These are phyloP conservation scores for Aplochiton taeniatus DNA, from an alignment of 2,797 vertebrate genomes.

Conservation along the genomic window DNA sequence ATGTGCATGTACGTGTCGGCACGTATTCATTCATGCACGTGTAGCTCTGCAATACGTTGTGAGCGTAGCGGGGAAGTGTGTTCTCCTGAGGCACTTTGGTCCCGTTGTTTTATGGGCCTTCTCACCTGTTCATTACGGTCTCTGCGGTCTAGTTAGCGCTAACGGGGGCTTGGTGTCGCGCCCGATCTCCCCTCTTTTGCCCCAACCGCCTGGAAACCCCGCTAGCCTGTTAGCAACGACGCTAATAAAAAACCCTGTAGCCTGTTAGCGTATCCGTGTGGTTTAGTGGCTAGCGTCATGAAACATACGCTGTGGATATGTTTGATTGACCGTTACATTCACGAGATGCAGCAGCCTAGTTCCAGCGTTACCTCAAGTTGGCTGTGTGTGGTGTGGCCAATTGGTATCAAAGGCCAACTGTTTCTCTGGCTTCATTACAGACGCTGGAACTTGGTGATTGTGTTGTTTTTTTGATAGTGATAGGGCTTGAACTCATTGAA, in stretches of 20 bases:
- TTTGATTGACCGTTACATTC: conserved; percentile 24
- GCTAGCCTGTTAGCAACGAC: not conserved
- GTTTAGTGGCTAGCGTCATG: conserved; percentile 33
- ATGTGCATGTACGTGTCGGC: not conserved
- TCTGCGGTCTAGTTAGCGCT: conserved; percentile 54
- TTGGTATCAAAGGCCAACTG: too few species aligned
- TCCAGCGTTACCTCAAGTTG: too few species aligned
- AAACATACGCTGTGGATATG: conserved; percentile 19
- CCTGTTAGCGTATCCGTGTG: conserved; percentile 27
- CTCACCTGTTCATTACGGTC: conserved; percentile 69
- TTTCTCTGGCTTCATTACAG: too few species aligned
- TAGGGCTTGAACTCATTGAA: not conserved
- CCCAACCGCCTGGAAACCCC: not conserved
- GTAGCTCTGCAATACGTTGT: not conserved
- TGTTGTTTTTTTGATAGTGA: not conserved
- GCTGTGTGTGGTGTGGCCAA: too few species aligned
- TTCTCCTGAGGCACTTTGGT: conserved; percentile 46
- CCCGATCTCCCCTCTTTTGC: conserved; percentile 33
- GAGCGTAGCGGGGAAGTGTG: conserved; percentile 23
- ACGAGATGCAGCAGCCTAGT: not conserved
- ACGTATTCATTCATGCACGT: too few species aligned
- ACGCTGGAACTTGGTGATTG: too few species aligned
- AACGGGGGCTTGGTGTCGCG: conserved; percentile 43
- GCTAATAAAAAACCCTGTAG: conserved; percentile 45
- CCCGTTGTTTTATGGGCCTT: conserved; percentile 52